Evolutionary conservation across 92 coral and sea anemone genomes (phyloP), one percentile per base, ranked within the genome.

Genomic region (Micromussa lordhowensis): DNA sequence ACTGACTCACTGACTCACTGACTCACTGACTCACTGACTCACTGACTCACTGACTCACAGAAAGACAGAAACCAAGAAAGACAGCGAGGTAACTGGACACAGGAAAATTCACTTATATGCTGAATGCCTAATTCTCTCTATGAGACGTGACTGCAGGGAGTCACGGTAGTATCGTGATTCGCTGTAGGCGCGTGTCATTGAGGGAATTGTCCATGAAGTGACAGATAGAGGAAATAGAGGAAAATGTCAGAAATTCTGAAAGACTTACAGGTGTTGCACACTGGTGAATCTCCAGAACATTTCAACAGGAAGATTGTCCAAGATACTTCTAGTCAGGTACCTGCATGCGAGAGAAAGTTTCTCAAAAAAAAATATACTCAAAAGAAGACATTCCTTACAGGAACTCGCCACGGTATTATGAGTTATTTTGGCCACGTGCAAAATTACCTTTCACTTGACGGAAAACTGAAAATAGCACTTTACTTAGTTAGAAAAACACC

Each of bases 321-420:
- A 82, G 58, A 44, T 40, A 58, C 85, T 66, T 68, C 22, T 34
- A 68, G 71, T 34, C 36, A 82, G 21, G 54, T 82, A 68, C 63
- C 85, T 82, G 58, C 4, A 68, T 26, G 15, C 11, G 26, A 81
- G 40, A 16, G 38, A 34, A 34, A 34, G 24, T 0, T 26, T 66
- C 17, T 66, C 26, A 22, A 24, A 55, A 21, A n/a, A n/a, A n/a
- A n/a, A n/a, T n/a, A n/a, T n/a, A n/a, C 3, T 11, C 61, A 2
- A 55, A 44, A 44, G 51, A 44, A 13, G 10, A 13, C 51, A 44
- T 44, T 44, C 10, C 51, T 9, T 44, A n/a, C n/a, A n/a, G n/a
- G n/a, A n/a, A n/a, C n/a, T n/a, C n/a, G n/a, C n/a, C n/a, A n/a
- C n/a, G n/a, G n/a, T n/a, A n/a, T n/a, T n/a, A n/a, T n/a, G n/a